Evolutionary conservation across 2,113 vertebrate species (phyloP), one percentile per base, ranked within the genome.

Genomic region (Triplophysa rosa): DNA sequence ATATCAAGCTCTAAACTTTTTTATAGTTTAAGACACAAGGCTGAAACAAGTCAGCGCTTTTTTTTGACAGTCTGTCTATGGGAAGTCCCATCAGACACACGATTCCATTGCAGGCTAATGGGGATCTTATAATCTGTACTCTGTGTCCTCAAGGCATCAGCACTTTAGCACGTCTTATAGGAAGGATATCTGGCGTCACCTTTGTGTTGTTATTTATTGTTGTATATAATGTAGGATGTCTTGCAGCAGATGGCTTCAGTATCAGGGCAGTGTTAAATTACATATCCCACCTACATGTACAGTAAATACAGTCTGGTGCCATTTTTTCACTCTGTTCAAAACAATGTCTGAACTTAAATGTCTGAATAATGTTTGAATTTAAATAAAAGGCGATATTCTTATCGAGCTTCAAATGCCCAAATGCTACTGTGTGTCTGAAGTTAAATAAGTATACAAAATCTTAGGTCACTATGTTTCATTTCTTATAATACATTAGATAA

Each of bases 211-310:
- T 80, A 49, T 65, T 74, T 56, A n/a, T 21, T 63, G 11, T 17
- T 62, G 52, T 49, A 77, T 45, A 67, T 33, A 63, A 71, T 78
- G 76, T 78, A 61, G 81, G 82, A 68, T 80, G 62, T n/a, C 61
- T 73, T 63, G 37, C 29, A 63, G 24, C 37, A 71, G 40, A 71
- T 62, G 23, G 17, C 45, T 42, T 67, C 14, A 67, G 63, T 67
- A 63, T 69, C 16, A 37, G 19, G 23, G 67, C 24, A 58, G 58
- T 78, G 26, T 78, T 72, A 19, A 12, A 59, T 80, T 73, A 62
- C 74, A 73, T 62, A 21, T 24, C 56, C 61, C 67, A 54, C 70
- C 52, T 59, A 75, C 37, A 23, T 49, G 42, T 42, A 29, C 29
- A 29, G 29, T 29, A 64, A 67, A n/a, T 42, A 24, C 9, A 45